Base-by-base conservation (phyloP, 2,797 vertebrate genomes). In the Dendrocincla tyrannina region DNA sequence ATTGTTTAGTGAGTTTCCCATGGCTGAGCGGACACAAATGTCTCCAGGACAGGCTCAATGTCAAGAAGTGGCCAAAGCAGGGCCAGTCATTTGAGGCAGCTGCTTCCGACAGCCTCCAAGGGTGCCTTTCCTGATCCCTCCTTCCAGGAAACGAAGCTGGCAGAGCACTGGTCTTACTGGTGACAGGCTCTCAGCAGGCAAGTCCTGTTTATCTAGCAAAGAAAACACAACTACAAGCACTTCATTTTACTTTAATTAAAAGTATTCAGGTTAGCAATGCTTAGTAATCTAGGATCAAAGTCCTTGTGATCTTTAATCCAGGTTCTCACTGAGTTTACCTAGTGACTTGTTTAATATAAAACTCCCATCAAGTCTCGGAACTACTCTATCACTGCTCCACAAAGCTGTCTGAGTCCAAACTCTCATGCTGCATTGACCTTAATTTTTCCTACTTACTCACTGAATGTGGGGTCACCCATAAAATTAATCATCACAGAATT, bases 211-310 rank as follows among this genome's bases (percentile, higher is more conserved):
- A 95, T 96, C 95, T 92, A 96, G 92, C 84, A 83, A 78, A 89
- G 95, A 88, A 91, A 94, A 89, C 85, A 94, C 89, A 88, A 95
- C 81, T 91, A 93, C 89, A 88, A 95, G 96, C 93, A 35, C 73
- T 89, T 96, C 70, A 91, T 88, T 94, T 96, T 60, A 32, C 80
- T 95, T 96, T 97, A 96, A 97, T 96, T 93, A 96, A 93, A 92
- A 89, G 91, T 72, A 69, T 93, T 81, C 92, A 3, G 76, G 79
- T 37, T 78, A 85, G 92, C 0, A 7, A 95, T 96, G 93, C 95
- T 93, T 97, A 96, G 94, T 96, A 97, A 96, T 93, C 92, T 94
- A 89, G 93, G 93, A 94, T 95, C 95, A 97, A 96, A 97, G 95
- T 70, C 87, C 35, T 72, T 97, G 87, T 94, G 95, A 93, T 96